Evolutionary conservation across 2,797 vertebrate species (phyloP).

Genomic region (Emydoidea blandingii): DNA sequence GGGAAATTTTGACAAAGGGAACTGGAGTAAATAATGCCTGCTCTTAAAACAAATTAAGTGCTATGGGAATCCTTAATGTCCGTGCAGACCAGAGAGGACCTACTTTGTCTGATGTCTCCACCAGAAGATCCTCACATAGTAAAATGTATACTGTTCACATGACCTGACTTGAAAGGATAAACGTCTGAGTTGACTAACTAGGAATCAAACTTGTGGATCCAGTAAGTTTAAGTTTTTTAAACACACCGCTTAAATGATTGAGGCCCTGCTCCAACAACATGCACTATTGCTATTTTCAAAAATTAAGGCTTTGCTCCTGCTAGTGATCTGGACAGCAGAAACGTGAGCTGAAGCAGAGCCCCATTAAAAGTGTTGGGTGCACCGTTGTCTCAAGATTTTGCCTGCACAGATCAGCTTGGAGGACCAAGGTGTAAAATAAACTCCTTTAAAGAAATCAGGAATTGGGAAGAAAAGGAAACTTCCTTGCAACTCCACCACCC

Average conservation of each 20-base stretch:
- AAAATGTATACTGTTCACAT: not conserved
- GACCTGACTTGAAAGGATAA: constrained; percentile 3
- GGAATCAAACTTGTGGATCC: not conserved
- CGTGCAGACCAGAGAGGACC: not conserved
- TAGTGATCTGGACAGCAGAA: constrained; percentile 52
- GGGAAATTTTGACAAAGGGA: not conserved
- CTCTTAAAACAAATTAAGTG: not conserved
- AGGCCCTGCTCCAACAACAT: constrained; percentile 18
- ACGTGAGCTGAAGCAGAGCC: constrained; percentile 71
- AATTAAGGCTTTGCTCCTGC: constrained; percentile 46
- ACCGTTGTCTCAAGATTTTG: constrained; percentile 18
- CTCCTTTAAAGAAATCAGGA: not conserved
- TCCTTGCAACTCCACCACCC: constrained; percentile 8
- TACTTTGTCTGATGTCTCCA: not conserved
- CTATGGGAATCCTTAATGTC: not conserved
- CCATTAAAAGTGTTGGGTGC: constrained; percentile 63
- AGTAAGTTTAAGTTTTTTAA: not conserved
- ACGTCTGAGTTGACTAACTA: not conserved
- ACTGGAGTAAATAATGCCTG: not conserved
- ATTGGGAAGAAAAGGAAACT: constrained; percentile 6
- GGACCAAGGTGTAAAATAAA: constrained; percentile 5
- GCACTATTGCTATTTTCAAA: constrained; percentile 24
- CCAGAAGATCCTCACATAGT: not conserved
- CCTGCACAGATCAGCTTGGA: not conserved
- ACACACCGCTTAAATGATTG: not conserved